A percentile compares a stretch with the other conserved stretches of the same genome.
Evolutionary conservation across 2,888 invertebrate genomes (phyloP).

Genomic region (Theristus sp.): DNA sequence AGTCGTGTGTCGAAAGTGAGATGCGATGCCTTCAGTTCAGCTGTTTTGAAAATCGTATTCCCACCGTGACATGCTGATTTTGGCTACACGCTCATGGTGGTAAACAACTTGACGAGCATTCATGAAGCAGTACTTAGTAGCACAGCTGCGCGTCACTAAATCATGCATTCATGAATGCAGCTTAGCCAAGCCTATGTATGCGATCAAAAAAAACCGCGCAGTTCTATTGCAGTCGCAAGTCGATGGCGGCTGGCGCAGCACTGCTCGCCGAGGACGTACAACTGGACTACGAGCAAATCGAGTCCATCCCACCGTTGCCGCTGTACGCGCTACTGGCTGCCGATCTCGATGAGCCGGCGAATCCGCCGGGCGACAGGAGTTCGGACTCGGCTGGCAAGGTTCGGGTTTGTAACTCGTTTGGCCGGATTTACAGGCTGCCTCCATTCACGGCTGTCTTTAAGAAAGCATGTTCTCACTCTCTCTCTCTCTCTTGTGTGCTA

Average conservation of each 20-base stretch:
- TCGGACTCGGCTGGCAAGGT: neutral
- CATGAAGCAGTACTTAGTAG: too few species aligned
- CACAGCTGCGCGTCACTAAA: too few species aligned
- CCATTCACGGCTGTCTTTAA: too few species aligned
- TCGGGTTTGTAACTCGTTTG: neutral
- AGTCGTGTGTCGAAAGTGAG: too few species aligned
- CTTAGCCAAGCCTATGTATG: neutral
- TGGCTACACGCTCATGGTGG: too few species aligned
- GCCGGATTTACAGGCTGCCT: neutral
- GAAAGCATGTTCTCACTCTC: too few species aligned
- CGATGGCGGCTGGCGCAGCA: neutral
- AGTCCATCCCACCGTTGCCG: slow-evolving; percentile 90
- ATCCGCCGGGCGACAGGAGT: neutral
- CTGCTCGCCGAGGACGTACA: slow-evolving; percentile 17
- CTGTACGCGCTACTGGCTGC: slow-evolving; percentile 85
- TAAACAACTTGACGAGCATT: too few species aligned
- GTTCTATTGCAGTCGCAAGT: neutral
- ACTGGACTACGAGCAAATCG: slow-evolving; percentile 65
- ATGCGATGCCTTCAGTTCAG: too few species aligned
- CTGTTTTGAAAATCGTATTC: neutral
- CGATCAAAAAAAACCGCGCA: neutral
- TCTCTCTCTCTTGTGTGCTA: too few species aligned
- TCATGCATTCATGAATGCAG: too few species aligned
- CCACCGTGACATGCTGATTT: neutral
- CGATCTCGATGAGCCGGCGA: slow-evolving; percentile 40